phyloP scores from a whole-genome alignment of 2,797 vertebrate species.

The Microctenopoma stevenorrisi region DNA sequence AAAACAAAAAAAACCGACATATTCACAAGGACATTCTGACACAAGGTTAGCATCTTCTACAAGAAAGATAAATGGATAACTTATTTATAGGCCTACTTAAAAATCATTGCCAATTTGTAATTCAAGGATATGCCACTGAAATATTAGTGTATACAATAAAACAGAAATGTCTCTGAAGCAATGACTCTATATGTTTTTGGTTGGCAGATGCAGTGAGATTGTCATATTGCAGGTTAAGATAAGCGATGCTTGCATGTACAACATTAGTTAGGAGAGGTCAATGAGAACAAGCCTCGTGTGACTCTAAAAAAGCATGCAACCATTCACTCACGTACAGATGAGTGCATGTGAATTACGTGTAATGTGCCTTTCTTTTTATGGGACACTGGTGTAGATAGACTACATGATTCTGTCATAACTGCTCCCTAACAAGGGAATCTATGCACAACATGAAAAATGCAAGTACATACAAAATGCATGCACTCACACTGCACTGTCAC shows the following conservation, averaged over 20 bases:
- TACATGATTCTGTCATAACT: conserved; percentile 22
- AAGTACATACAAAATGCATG: background rate
- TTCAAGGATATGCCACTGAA: conserved; percentile 38
- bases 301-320: conserved; percentile 52
- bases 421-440: conserved; percentile 31
- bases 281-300: conserved; percentile 22
- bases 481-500: conserved; percentile 49
- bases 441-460: conserved; percentile 9
- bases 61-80: conserved; percentile 24
- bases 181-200: conserved; percentile 35
- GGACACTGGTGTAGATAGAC: conserved; percentile 50
- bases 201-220: conserved; percentile 59
- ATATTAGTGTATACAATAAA: conserved; percentile 46
- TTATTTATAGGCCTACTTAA: conserved; percentile 35
- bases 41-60: conserved; percentile 14
- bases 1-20: conserved; percentile 12
- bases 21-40: conserved; percentile 39
- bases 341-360: conserved; percentile 35
- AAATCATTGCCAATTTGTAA: conserved; percentile 15
- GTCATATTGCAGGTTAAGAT: conserved; percentile 44
- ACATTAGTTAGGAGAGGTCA: conserved; percentile 52
- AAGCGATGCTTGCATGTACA: conserved; percentile 44
- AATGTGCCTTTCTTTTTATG: conserved; percentile 38
- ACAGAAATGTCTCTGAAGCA: conserved; percentile 20
- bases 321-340: conserved; percentile 39